Evolutionary conservation across 2,113 vertebrate genomes (phyloP).

Genomic region (Canis aureus): DNA sequence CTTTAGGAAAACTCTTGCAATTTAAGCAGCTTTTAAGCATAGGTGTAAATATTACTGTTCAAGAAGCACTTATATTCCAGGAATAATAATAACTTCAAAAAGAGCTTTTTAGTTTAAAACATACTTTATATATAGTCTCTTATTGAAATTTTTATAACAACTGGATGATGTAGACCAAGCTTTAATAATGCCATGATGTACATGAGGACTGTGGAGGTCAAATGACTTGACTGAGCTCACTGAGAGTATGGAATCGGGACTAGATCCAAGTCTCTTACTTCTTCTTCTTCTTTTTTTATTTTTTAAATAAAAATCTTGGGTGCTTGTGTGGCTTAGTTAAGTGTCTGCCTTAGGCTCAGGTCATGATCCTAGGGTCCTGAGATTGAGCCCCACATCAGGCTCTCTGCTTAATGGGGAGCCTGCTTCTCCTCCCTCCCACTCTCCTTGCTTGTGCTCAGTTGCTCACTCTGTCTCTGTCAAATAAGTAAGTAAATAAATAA

Average conservation of each 20-base stretch:
- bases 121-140: background rate
- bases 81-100: slow-evolving; percentile 36
- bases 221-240: background rate
- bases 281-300: background rate
- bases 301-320: background rate
- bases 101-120: slow-evolving; percentile 13
- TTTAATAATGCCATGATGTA: background rate
- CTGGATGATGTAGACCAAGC: background rate
- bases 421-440: no score
- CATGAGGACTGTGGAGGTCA: background rate
- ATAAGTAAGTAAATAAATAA: no score
- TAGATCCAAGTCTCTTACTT: background rate
- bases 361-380: no score
- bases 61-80: background rate
- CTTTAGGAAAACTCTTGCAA: background rate
- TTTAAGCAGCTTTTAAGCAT: slow-evolving; percentile 32
- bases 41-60: background rate
- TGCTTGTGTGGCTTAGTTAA: no score
- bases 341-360: no score
- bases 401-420: no score
- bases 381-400: no score
- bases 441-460: no score
- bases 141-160: background rate
- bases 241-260: background rate
- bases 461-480: no score